Percentiles rank a stretch among this genome's conserved stretches.
Conservation (phyloP, 2,888 invertebrate genomes). For the Eurytoma adleriae region DNA sequence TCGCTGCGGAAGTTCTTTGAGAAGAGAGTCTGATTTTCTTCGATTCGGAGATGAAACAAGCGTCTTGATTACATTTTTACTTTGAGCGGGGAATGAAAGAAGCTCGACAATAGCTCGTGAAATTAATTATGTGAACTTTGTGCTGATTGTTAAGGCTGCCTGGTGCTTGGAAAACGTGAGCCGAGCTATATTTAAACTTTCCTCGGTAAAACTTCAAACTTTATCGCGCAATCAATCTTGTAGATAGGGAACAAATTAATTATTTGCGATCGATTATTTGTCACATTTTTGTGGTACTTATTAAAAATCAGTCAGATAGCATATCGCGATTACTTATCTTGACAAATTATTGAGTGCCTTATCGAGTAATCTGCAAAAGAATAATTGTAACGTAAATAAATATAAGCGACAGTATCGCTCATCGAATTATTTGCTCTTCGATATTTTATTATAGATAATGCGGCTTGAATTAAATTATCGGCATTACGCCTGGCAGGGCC, state of each 20-base stretch:
- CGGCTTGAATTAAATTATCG: neutral
- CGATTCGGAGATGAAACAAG: neutral
- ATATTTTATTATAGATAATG: neutral
- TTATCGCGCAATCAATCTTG: slow-evolving; percentile 15
- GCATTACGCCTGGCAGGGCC: too few species aligned
- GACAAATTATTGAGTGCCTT: slow-evolving; percentile 4
- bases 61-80: slow-evolving; percentile 4
- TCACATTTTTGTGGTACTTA: neutral
- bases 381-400: neutral
- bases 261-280: neutral
- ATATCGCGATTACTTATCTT: slow-evolving; percentile 2
- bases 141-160: slow-evolving; percentile 19
- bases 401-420: neutral
- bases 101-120: slow-evolving; percentile 4
- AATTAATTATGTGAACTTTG: slow-evolving; percentile 20
- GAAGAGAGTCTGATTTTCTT: slow-evolving; percentile 12
- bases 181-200: neutral
- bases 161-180: neutral
- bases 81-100: neutral
- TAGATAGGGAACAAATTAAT: slow-evolving; percentile 17
- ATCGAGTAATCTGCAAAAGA: too few species aligned
- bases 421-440: neutral
- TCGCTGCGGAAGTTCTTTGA: slow-evolving; percentile 6
- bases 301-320: neutral
- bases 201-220: neutral